Percentiles rank a stretch among this genome's conserved stretches.
phyloP scores from a whole-genome alignment of 23 tunicate species.

The Halocynthia roretzi region DNA sequence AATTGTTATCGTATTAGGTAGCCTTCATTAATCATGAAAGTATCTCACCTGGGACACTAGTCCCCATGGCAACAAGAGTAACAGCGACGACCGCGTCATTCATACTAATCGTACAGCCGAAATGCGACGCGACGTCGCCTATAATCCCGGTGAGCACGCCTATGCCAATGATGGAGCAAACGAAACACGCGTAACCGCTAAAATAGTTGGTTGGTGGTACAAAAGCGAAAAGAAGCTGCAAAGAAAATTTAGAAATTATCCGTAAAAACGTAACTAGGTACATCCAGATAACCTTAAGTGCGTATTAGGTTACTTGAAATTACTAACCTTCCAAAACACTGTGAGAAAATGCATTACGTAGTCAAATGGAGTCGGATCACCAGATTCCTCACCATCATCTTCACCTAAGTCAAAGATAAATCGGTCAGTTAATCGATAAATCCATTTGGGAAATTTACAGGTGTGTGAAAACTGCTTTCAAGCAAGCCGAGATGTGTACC shows the following conservation, averaged over 20 bases:
- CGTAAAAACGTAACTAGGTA: not conserved
- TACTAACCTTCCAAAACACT: slow-evolving; percentile 93
- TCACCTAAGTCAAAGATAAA: slow-evolving; percentile 9
- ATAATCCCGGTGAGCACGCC: slow-evolving; percentile 92
- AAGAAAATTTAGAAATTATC: not conserved
- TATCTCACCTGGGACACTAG: slow-evolving; percentile 87
- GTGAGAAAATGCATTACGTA: slow-evolving; percentile 98
- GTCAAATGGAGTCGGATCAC: slow-evolving; percentile 58
- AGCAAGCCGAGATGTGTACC: too few species aligned
- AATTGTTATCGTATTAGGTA: not conserved
- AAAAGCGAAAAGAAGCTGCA: slow-evolving; percentile 82
- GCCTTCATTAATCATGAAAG: not conserved
- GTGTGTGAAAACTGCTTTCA: too few species aligned
- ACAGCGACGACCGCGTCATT: slow-evolving; percentile 98
- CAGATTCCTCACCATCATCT: slow-evolving; percentile 48
- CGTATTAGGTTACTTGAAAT: not conserved
- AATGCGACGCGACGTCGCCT: slow-evolving; percentile 92
- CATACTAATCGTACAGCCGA: slow-evolving; percentile 89
- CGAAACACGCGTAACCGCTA: slow-evolving; percentile 95
- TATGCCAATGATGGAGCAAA: slow-evolving; percentile 76
- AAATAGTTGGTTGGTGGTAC: slow-evolving; percentile 97
- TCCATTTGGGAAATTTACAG: too few species aligned
- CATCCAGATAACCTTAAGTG: not conserved
- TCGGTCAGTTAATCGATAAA: too few species aligned
- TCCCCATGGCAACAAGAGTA: slow-evolving; percentile 97